These are phyloP conservation scores for Hirundo rustica DNA, from an alignment of 2,797 vertebrate genomes.

Conservation along the genomic window DNA sequence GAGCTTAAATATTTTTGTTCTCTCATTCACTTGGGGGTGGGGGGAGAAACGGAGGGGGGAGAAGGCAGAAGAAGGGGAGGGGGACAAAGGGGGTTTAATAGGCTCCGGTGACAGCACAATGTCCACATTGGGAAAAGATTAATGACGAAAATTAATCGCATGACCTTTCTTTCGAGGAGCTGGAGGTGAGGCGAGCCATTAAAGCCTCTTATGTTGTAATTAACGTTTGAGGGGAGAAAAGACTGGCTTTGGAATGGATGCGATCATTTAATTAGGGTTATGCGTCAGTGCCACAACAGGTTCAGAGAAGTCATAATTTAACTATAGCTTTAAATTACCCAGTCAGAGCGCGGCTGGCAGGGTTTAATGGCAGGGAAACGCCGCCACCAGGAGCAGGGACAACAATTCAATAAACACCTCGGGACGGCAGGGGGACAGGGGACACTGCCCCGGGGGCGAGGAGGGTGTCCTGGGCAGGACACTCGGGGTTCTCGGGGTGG, in stretches of 20 bases:
- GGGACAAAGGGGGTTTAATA: conserved; percentile 82
- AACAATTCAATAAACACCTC: conserved; percentile 81
- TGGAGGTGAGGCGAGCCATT: conserved; percentile 94
- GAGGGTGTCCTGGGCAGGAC: not conserved
- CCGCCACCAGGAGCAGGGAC: conserved; percentile 61
- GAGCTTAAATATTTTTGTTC: conserved; percentile 81
- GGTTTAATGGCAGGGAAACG: conserved; percentile 76
- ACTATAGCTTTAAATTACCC: conserved; percentile 90
- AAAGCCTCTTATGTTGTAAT: conserved; percentile 96
- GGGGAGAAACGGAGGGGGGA: conserved; percentile 56
- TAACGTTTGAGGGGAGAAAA: conserved; percentile 88
- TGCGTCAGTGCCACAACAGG: conserved; percentile 90
- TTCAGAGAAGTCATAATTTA: conserved; percentile 88
- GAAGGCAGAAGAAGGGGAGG: conserved; percentile 64
- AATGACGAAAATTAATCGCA: conserved; percentile 91
- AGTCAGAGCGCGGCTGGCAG: conserved; percentile 76
- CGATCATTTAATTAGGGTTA: conserved; percentile 95
- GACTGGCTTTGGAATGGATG: conserved; percentile 87
- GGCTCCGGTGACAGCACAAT: conserved; percentile 84
- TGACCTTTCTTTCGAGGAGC: conserved; percentile 92
- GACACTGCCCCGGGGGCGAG: not conserved
- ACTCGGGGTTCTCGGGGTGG: not conserved
- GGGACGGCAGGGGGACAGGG: not conserved
- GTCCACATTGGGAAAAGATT: conserved; percentile 91
- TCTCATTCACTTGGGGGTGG: conserved; percentile 69